phyloP scores from a whole-genome alignment of 2,888 invertebrate genomes.

The Morpho deidamia region DNA sequence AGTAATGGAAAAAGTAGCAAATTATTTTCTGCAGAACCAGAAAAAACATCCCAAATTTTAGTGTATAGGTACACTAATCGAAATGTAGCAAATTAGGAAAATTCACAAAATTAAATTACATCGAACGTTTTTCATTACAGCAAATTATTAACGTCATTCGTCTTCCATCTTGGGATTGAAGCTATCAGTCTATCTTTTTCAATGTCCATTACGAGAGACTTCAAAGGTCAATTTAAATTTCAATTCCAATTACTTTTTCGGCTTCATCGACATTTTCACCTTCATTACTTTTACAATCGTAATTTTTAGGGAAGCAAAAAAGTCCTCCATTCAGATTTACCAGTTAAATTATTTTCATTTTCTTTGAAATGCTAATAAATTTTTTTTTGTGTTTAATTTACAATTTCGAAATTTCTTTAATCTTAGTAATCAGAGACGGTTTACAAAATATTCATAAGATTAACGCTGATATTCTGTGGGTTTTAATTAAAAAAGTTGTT shows the following conservation, averaged over 20 bases:
- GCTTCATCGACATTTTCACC: constrained; percentile 11
- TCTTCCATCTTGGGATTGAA: not conserved
- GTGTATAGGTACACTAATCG: too few species aligned
- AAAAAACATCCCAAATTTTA: too few species aligned
- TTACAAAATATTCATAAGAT: too few species aligned
- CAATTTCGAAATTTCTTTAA: not conserved
- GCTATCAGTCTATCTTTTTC: constrained; percentile 1
- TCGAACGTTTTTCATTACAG: too few species aligned
- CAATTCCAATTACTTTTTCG: constrained; percentile 10
- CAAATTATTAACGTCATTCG: not conserved
- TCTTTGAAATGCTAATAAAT: not conserved
- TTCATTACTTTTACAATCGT: constrained; percentile 12
- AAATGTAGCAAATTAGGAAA: too few species aligned
- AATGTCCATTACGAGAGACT: constrained; percentile 9
- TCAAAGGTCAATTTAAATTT: constrained; percentile 15
- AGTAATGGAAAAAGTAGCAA: too few species aligned
- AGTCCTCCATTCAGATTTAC: not conserved
- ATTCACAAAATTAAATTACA: too few species aligned
- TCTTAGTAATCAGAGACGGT: not conserved
- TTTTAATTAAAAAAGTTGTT: too few species aligned
- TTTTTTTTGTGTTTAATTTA: not conserved
- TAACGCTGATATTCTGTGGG: too few species aligned
- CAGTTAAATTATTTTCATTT: constrained; percentile 6
- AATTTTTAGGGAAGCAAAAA: constrained; percentile 6
- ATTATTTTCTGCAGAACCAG: too few species aligned